Conservation (phyloP, 2,888 invertebrate genomes). For the Dimorphilus gyrociliatus region DNA sequence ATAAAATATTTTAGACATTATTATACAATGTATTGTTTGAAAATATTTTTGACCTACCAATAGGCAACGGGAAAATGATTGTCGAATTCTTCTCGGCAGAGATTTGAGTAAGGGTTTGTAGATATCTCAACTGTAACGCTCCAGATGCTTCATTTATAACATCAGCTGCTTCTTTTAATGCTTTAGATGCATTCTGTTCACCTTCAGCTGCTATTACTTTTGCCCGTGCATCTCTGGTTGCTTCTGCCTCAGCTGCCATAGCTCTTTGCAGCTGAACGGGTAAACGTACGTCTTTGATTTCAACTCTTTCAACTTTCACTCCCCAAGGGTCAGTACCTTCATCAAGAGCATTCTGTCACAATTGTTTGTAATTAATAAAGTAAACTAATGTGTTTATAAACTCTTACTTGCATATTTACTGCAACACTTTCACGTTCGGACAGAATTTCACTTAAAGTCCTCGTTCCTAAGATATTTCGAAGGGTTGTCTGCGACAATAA, state of each 20-base stretch:
- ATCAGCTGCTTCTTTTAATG: slow-evolving; percentile 79
- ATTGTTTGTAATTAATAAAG: too few relatives aligned
- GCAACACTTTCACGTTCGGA: slow-evolving; percentile 6
- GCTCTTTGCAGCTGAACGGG: slow-evolving; percentile 19
- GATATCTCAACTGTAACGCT: slow-evolving; percentile 73
- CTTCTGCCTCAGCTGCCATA: slow-evolving; percentile 24
- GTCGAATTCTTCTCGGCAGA: slow-evolving; percentile 95
- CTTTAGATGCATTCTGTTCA: slow-evolving; percentile 79
- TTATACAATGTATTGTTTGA: too few relatives aligned
- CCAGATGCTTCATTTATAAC: slow-evolving; percentile 83
- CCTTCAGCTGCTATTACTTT: slow-evolving; percentile 70
- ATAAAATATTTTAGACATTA: too few relatives aligned
- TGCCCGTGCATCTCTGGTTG: slow-evolving; percentile 18
- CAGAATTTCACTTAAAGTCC: slow-evolving; percentile 6
- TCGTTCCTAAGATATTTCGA: slow-evolving; percentile 7
- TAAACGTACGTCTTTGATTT: slow-evolving; percentile 19
- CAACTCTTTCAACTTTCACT: slow-evolving; percentile 13
- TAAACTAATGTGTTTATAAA: too few relatives aligned
- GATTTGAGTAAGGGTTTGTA: slow-evolving; percentile 83
- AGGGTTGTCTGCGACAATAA: slow-evolving; percentile 7
- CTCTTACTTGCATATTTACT: slow-evolving; percentile 4
- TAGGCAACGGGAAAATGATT: slow-evolving; percentile 78
- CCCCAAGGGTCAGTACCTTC: slow-evolving; percentile 18
- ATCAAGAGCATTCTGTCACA: slow-evolving; percentile 24
- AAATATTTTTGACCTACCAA: too few relatives aligned